Evolutionary conservation across 2,888 invertebrate species (phyloP), one percentile per base, ranked within the genome.

Genomic region (Blomia tropicalis): DNA sequence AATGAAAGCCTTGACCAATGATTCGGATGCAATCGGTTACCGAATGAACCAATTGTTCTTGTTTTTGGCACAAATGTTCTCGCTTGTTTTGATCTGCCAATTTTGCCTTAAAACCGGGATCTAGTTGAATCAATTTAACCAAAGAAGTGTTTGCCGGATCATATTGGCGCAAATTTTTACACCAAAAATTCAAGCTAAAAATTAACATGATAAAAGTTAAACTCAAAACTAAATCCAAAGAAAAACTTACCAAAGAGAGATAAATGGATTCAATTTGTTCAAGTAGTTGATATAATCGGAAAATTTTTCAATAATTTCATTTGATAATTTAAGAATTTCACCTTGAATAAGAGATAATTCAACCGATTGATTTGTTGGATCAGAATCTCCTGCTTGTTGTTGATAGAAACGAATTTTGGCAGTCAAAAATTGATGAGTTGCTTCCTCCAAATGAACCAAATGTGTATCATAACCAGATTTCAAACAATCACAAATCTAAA

Each of bases 281-380:
- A 56, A 23, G 23, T 56, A 56, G 14, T 29, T 17, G 14, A 56
- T 23, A 36, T 56, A 56, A 36, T 56, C 56, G 56, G 29, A 14
- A 22, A 56, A 36, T 30, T 23, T 56, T 36, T 56, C 56, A 36
- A 56, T 19, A 56, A 56, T 56, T n/a, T 56, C 56, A n/a, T 14
- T 31, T 1, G 32, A 31, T 31, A n/a, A 14, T 36, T 56, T 29
- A 2, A 30, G 11, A 11, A 56, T 31, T 36, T 56, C 56, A 2
- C 29, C 30, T 36, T 56, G n/a, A 29, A 56, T 56, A 22, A 22
- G 11, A 47, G 11, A 22, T 23, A 22, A 47, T 17, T 36, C 36
- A 11, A 17, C 7, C 7, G 7, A 17, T 36, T 36, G 36, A 7
- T 36, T 36, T 3, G 17, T 43, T 7, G 23, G 17, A 19, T 27